Base-by-base conservation (phyloP, 2,797 vertebrate species). In the Hippoglossus hippoglossus region DNA sequence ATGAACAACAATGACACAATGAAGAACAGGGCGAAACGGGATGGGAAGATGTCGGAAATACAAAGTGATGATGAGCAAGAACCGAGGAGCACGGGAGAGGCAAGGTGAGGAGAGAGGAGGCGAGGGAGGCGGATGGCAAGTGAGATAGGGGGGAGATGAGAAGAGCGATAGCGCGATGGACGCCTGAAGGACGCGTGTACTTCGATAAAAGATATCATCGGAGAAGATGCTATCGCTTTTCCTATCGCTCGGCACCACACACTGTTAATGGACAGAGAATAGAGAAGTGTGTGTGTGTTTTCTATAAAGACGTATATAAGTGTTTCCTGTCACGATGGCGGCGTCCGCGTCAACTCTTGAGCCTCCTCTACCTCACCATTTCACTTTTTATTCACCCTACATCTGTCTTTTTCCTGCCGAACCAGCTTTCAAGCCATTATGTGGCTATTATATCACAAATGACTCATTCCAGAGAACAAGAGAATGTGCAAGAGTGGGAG, bases 201-300 rank as follows among this genome's bases (percentile, higher is more conserved):
- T 93, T 92, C 67, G 92, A 94, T 94, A 93, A 93, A 85, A 94
- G 94, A 95, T 95, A 93, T 44, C 86, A 94, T 95, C 93, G 82
- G 60, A 89, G 89, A 87, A 90, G 91, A 94, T 94, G 90, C 84
- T 93, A 94, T 94, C 93, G 16, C 74, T 44, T 19, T 62, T 80
- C 9, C 91, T 92, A 93, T 93, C 92, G 71, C 86, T 61, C 70
- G 1, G 74, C 89, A 75, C 86, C 93, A 90, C 89, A 84, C 89
- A 89, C 89, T 81, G 86, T 92, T 94, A 94, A 94, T 94, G 84
- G 93, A 87, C 89, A 81, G 79, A 87, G 92, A 94, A 89, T 92
- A 70, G 91, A 83, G 85, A 67, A 25, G 74, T 78, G 70, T 75
- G 73, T 67, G 71, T 34, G 67, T 59, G 52, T 54, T 72, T 58